These are phyloP conservation scores for Bedellia somnulentella DNA, from an alignment of 2,888 invertebrate genomes.

Conservation along the genomic window DNA sequence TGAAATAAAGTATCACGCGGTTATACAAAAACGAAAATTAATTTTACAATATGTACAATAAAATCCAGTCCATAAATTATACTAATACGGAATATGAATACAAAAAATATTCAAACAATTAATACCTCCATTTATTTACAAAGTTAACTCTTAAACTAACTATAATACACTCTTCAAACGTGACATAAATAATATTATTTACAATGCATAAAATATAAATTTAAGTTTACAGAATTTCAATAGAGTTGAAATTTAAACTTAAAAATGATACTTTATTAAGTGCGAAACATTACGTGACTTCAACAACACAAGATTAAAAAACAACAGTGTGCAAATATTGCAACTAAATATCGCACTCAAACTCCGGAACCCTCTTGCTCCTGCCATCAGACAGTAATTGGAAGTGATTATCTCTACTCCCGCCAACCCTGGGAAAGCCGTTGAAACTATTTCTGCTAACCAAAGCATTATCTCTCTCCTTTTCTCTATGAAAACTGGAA, in stretches of 20 bases:
- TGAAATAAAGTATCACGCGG: too few relatives aligned
- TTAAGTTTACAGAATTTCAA: slow-evolving; percentile 22
- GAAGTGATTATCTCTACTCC: slow-evolving; percentile 41
- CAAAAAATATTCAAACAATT: slow-evolving; percentile 10
- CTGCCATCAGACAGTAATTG: slow-evolving; percentile 48
- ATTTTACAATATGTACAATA: slow-evolving; percentile 15
- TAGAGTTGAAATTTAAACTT: slow-evolving; percentile 21
- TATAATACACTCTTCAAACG: neutral
- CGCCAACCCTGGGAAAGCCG: slow-evolving; percentile 45
- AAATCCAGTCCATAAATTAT: slow-evolving; percentile 9
- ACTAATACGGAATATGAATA: too few relatives aligned
- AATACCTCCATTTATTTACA: slow-evolving; percentile 4
- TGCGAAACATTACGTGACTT: slow-evolving; percentile 1
- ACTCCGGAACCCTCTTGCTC: slow-evolving; percentile 63
- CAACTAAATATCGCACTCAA: slow-evolving; percentile 64
- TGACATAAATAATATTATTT: slow-evolving; percentile 37
- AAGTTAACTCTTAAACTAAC: neutral
- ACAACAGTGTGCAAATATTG: too few relatives aligned
- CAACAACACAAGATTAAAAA: too few relatives aligned
- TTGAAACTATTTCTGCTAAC: slow-evolving; percentile 55
- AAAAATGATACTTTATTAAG: slow-evolving; percentile 20
- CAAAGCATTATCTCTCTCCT: slow-evolving; percentile 30
- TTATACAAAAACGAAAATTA: too few relatives aligned
- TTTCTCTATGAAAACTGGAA: slow-evolving; percentile 46
- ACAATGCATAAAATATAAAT: slow-evolving; percentile 23